Base-by-base conservation (phyloP, 2,113 vertebrate genomes). In the Neofelis nebulosa region DNA sequence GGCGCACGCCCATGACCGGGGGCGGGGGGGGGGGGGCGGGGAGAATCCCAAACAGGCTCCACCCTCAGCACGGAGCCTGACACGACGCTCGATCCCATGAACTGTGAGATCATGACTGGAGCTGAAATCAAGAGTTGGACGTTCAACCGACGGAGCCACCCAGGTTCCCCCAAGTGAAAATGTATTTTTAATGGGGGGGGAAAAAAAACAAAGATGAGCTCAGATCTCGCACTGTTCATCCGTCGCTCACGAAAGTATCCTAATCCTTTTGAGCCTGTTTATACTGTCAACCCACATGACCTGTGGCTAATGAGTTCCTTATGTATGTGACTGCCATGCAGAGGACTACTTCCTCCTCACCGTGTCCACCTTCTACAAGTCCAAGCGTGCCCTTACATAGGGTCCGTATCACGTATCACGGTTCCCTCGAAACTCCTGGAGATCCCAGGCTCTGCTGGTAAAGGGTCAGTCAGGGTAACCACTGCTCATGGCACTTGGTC, bases 241-340 rank as follows among this genome's bases (percentile, higher is more conserved):
- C 19, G 6, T 78, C n/a, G 31, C 18, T 45, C 8, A 0, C 4
- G 36, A 48, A 48, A 16, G 31, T 27, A 11, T 52, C 45, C 11
- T 12, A 13, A 38, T 52, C n/a, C 80, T 78, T 76, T 83, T 13
- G 29, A 66, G 52, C 36, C 81, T 69, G 7, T 41, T 78, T 55
- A 55, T 33, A 5, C 3, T 16, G 52, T 52, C 27, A 29, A 15
- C 27, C 83, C 4, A 0, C 19, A 0, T 5, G 52, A n/a, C 82
- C 74, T 91, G 50, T 0, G 33, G 15, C 36, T 79, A 65, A 74
- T 18, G 45, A 52, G 25, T 45, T 86, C 21, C 50, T 84, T 31
- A 55, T 0, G 0, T 31, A 33, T 15, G 69, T 84, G 45, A 12
- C 74, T 27, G 2, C 0, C 0, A 9, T 6, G 18, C 36, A 16